These are phyloP conservation scores for Eretmochelys imbricata DNA, from an alignment of 2,113 vertebrate genomes.

Conservation along the genomic window DNA sequence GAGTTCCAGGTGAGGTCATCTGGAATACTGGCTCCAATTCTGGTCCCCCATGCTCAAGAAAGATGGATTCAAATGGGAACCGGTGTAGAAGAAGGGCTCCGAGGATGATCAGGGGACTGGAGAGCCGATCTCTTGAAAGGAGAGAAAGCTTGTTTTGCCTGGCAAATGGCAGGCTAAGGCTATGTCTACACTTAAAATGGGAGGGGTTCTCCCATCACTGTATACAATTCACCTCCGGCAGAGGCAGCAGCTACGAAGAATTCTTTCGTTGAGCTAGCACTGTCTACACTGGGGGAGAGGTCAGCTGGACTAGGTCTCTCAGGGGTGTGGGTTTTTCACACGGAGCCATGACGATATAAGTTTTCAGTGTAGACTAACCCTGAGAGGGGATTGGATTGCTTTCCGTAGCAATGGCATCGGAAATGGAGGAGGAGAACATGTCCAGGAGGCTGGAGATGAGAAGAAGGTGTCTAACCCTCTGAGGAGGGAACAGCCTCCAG, in stretches of 20 bases:
- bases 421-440: no score
- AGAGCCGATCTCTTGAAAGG: neutral
- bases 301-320: neutral
- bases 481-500: no score
- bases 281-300: neutral
- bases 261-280: neutral
- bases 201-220: neutral
- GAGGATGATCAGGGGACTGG: neutral
- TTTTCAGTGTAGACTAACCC: no score
- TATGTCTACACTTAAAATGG: neutral
- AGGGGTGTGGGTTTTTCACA: no score
- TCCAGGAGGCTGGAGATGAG: no score
- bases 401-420: no score
- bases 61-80: neutral
- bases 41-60: neutral
- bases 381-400: no score
- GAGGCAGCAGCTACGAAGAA: neutral
- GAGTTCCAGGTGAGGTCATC: no score
- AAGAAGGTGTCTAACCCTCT: no score
- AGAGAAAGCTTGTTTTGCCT: neutral
- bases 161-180: neutral
- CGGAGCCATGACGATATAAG: no score
- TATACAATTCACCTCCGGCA: neutral
- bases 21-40: neutral
- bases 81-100: neutral